These are phyloP conservation scores for Lamprologus tigripictilis DNA, from an alignment of 2,113 vertebrate genomes.

Conservation along the genomic window DNA sequence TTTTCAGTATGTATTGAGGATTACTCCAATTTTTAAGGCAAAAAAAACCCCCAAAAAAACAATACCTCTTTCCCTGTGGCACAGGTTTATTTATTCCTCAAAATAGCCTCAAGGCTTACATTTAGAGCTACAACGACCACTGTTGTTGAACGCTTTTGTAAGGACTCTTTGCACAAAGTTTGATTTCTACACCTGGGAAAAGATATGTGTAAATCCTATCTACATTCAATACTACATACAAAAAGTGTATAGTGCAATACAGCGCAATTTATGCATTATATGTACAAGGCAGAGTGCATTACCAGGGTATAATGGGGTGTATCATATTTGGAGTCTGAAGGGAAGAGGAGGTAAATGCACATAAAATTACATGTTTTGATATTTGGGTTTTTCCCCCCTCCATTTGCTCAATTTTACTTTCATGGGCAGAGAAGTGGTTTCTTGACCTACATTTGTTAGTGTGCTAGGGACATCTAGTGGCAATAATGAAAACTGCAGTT, in stretches of 20 bases:
- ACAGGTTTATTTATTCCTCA: not conserved
- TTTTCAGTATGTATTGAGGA: not conserved
- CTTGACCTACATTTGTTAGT: not conserved
- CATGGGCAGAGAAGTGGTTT: not conserved
- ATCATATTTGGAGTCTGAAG: not conserved
- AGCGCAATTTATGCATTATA: not conserved
- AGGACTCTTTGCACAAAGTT: not conserved
- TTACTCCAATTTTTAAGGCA: not conserved
- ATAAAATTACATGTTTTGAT: constrained; percentile 2
- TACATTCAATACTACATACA: not conserved
- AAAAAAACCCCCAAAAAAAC: fast-evolving
- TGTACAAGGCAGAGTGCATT: not conserved
- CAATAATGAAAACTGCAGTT: not conserved
- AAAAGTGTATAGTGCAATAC: not conserved
- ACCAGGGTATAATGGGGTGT: not conserved
- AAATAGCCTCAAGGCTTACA: not conserved
- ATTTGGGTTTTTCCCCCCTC: not conserved
- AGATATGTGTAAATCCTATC: not conserved
- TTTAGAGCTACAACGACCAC: not conserved
- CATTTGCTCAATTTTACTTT: not conserved
- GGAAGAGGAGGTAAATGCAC: not conserved
- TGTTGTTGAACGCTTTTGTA: not conserved
- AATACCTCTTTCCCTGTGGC: not conserved
- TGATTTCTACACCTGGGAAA: not conserved
- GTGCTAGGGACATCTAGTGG: constrained; percentile 62